Evolutionary conservation across 2,797 vertebrate species (phyloP).

Genomic region (Nothura maculosa): DNA sequence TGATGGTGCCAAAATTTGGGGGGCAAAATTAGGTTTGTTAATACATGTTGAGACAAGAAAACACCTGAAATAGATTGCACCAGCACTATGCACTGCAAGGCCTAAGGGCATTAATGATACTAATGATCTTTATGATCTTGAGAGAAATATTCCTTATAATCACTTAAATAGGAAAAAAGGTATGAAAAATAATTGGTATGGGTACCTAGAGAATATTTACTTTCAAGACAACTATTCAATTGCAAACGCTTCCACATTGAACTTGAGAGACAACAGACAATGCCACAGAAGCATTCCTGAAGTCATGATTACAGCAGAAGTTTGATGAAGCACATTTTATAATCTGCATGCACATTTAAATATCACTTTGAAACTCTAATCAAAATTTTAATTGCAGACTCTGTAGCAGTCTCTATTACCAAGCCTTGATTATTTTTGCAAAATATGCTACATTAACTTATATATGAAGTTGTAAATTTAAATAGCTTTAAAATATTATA

Average conservation of each 20-base stretch:
- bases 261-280: not conserved
- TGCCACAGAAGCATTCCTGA: not conserved
- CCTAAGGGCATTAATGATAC: not conserved
- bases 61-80: not conserved
- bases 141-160: not conserved
- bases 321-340: not conserved
- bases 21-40: not conserved
- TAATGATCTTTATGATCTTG: not conserved
- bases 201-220: not conserved
- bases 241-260: not conserved
- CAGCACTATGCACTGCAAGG: not conserved
- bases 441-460: constrained; percentile 29
- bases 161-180: not conserved
- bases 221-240: not conserved
- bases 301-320: not conserved
- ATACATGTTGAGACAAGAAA: not conserved
- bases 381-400: not conserved
- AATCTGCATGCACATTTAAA: not conserved
- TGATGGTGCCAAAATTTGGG: not conserved
- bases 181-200: not conserved
- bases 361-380: constrained; percentile 29
- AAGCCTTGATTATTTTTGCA: constrained; percentile 31
- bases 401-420: not conserved
- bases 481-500: constrained; percentile 32
- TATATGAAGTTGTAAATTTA: not conserved